A percentile compares a stretch with the other conserved stretches of the same genome.
phyloP scores from a whole-genome alignment of 2,113 vertebrate genomes.

The Ammospiza caudacuta region DNA sequence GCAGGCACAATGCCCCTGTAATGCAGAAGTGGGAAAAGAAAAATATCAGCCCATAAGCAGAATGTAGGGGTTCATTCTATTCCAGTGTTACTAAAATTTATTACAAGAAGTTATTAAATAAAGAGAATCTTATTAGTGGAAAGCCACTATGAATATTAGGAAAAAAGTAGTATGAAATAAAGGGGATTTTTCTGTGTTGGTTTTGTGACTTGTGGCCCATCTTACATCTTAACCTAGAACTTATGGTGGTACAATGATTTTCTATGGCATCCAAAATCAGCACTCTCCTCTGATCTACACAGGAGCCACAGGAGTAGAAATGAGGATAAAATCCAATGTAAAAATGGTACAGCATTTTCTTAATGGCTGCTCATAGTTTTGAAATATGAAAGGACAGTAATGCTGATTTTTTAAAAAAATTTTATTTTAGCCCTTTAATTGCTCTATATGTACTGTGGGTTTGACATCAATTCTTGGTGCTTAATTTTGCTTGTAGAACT shows the following conservation, averaged over 20 bases:
- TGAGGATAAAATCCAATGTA: not conserved
- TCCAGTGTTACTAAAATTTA: not conserved
- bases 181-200: not conserved
- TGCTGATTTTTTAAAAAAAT: too few relatives aligned
- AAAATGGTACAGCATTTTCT: not conserved
- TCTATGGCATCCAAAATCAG: not conserved
- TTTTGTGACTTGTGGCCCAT: not conserved
- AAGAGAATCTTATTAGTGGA: not conserved
- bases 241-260: not conserved
- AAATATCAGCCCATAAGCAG: not conserved
- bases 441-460: not conserved
- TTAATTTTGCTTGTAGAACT: not conserved
- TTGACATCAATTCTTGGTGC: not conserved
- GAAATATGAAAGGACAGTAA: not conserved
- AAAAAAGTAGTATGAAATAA: not conserved
- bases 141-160: not conserved
- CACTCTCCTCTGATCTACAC: not conserved
- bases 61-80: not conserved
- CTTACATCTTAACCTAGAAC: not conserved
- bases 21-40: not conserved
- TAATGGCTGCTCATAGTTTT: not conserved
- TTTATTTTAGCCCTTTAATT: not conserved
- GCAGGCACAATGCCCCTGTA: not conserved
- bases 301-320: not conserved
- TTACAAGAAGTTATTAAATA: not conserved